Evolutionary conservation across 2,113 vertebrate species (phyloP).

Genomic region (Ifrita kowaldi): DNA sequence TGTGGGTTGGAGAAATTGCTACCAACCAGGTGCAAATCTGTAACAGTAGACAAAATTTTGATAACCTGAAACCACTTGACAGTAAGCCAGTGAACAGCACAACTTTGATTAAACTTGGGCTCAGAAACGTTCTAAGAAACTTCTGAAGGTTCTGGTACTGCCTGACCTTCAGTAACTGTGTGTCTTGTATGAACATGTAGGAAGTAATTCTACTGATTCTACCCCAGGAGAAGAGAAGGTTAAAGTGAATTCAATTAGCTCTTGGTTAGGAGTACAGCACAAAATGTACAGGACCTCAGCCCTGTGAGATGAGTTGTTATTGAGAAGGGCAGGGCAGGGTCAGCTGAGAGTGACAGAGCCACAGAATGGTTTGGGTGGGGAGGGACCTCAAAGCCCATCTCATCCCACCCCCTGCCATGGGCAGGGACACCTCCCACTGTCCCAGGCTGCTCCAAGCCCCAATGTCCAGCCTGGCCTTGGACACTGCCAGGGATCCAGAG

Average conservation of each 20-base stretch:
- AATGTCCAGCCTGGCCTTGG: neutral
- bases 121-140: neutral
- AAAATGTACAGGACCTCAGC: neutral
- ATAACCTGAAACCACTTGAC: neutral
- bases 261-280: neutral
- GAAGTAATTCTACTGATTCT: neutral
- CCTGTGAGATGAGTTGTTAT: neutral
- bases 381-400: neutral
- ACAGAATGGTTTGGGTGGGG: neutral
- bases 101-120: neutral
- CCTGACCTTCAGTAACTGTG: neutral
- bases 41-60: neutral
- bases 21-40: neutral
- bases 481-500: neutral
- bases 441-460: neutral
- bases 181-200: neutral
- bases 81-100: neutral
- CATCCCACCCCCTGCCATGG: neutral
- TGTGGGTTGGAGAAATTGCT: neutral
- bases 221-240: neutral
- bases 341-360: neutral
- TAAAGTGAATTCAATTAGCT: neutral
- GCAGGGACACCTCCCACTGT: rapidly evolving
- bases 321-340: neutral
- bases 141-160: neutral